Base-by-base conservation (phyloP, 2,888 invertebrate genomes). In the Noctua janthe region DNA sequence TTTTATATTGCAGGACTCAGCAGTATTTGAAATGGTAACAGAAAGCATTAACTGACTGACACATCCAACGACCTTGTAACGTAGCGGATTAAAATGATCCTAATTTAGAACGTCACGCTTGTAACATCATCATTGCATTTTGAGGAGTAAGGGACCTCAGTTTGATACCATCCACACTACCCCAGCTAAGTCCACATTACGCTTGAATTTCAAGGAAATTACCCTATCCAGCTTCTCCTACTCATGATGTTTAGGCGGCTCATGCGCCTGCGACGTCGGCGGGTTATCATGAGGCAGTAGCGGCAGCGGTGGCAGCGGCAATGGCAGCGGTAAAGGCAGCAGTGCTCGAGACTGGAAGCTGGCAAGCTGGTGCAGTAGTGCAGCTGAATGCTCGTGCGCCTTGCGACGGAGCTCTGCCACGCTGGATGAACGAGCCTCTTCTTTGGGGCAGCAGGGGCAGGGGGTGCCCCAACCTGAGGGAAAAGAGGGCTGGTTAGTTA, bases 361-460 rank as follows among this genome's bases (percentile, higher is more conserved):
- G 89, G 98, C 98, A 72, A 98, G 95, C 62, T 98, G 98, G 92
- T 98, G 98, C 75, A 98, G 95, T 47, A 99, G 95, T 0, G 99
- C 99, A 1, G 99, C 99, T 1, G 99, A 99, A 94, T 99, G 99
- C 93, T 99, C 99, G 94, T 99, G 99, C 1, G 99, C 99, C 94
- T 99, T 99, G 76, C 99, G 98, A 13, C 99, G 97, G 69, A 99
- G 97, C 91, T 99, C 99, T 0, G 99, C 99, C 39, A 99, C 99
- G 94, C 99, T 99, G 90, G 98, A 98, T 10, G 98, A 98, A 64
- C 98, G 97, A 62, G 98, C 98, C 93, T 98, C 98, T 86, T 97
- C 97, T 87, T 96, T 98, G 11, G 98, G 98, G 92, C 98, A 98
- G 93, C 98, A 98, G 0, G 98, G 98, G 93, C 98, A 98, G 0